phyloP scores from a whole-genome alignment of 2,888 invertebrate species.

The Euzophera pinguis region DNA sequence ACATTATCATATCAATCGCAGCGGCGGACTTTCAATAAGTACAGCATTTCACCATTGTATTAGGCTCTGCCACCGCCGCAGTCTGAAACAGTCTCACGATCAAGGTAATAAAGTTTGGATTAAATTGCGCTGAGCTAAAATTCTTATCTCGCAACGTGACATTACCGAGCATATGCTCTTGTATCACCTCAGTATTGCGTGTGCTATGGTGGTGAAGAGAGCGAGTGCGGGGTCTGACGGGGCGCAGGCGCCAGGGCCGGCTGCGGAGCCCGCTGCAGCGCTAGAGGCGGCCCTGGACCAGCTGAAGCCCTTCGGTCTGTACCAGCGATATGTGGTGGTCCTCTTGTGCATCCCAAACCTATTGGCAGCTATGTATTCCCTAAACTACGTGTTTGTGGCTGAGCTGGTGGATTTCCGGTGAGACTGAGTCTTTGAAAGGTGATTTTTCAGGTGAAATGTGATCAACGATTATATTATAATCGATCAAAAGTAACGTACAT shows the following conservation, averaged over 20 bases:
- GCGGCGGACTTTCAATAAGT: not conserved
- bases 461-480: too few relatives aligned
- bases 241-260: not conserved
- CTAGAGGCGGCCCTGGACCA: conserved; percentile 55
- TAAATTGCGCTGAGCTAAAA: not conserved
- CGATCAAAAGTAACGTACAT: too few relatives aligned
- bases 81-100: not conserved
- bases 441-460: not conserved
- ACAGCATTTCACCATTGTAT: not conserved
- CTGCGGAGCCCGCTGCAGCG: conserved; percentile 29
- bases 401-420: conserved; percentile 78
- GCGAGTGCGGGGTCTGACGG: conserved; percentile 6
- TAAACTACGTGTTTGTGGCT: conserved; percentile 80
- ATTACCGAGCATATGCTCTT: not conserved
- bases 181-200: conserved; percentile 15
- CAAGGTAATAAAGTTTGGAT: not conserved
- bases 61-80: not conserved
- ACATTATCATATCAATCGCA: not conserved
- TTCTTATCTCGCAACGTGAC: conserved; percentile 14
- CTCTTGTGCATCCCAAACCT: conserved; percentile 70
- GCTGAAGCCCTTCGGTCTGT: conserved; percentile 64
- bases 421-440: conserved; percentile 21
- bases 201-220: conserved; percentile 16
- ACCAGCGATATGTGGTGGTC: conserved; percentile 56
- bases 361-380: conserved; percentile 72